Base-by-base conservation (phyloP, 2,888 invertebrate genomes). In the Lithophane leautieri region DNA sequence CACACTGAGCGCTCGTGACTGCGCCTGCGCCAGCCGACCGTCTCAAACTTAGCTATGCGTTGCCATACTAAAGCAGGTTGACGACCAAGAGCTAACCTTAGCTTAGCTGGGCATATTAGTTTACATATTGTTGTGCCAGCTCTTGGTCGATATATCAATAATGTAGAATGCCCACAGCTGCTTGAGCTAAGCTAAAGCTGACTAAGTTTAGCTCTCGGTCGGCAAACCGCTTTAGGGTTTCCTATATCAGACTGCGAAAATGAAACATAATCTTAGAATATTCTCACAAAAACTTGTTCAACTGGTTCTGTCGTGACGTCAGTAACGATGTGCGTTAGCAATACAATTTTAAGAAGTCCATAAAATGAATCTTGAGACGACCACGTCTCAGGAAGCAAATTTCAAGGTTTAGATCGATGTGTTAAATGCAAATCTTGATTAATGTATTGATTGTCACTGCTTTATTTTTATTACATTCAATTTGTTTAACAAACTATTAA, bases 1-100 rank as follows among this genome's bases (percentile, higher is more conserved):
- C 89, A 90, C 92, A 90, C 54, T 74, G 75, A 56, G 52, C 60
- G 74, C 77, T 85, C 81, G 76, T 83, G 82, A 83, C 76, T 79
- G 66, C 52, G 73, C n/a, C 78, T 50, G 68, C 66, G 61, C 66
- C 58, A 63, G 44, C 34, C 83, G n/a, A 34, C 67, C 60, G 73
- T 70, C 79, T 67, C 79, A 63, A 75, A 72, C 78, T 72, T 70
- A 52, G 69, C 65, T 70, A 58, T 67, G 63, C 61, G 40, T 66
- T 78, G 72, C 47, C 44, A 73, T 71, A 70, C 40, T 52, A 58
- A 65, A 58, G 19, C 42, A 62, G 54, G 25, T 73, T 56, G 62
- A 62, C 25, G 22, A 63, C 73, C 22, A 79, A 72, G 22, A 79
- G n/a, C 73, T 62, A 54, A 47, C n/a, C 61, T 50, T 62, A 72